A percentile compares a stretch with the other conserved stretches of the same genome.
phyloP scores from a whole-genome alignment of 2,797 vertebrate genomes.

The Sardinella longiceps region DNA sequence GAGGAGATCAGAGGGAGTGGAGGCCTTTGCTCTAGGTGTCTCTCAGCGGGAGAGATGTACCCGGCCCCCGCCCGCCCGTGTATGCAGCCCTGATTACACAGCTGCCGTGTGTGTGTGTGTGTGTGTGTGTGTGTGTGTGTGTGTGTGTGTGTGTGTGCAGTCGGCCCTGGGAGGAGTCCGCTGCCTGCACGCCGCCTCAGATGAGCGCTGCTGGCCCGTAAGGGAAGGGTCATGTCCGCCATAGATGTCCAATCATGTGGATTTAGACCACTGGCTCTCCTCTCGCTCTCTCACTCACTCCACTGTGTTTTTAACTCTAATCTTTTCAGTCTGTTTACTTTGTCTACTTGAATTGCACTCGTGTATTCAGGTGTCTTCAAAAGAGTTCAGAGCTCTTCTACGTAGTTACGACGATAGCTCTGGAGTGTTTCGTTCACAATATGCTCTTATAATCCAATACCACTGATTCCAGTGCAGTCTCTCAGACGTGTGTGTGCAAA shows the following conservation, averaged over 20 bases:
- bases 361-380: background rate
- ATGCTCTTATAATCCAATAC: background rate
- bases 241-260: background rate
- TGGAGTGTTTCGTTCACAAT: background rate
- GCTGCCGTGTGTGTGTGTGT: too few relatives aligned
- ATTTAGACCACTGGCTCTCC: background rate
- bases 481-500: background rate
- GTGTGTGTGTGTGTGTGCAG: too few relatives aligned
- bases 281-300: background rate
- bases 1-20: constrained; percentile 15
- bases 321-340: background rate
- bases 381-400: background rate
- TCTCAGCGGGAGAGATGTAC: constrained; percentile 18
- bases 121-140: too few relatives aligned
- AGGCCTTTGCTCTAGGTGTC: constrained; percentile 8
- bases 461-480: background rate
- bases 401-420: background rate
- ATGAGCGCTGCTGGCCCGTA: background rate
- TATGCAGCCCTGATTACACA: background rate
- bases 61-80: background rate
- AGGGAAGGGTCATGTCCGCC: background rate
- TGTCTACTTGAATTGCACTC: background rate
- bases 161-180: background rate
- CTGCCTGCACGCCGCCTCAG: background rate
- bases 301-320: background rate